phyloP scores from a whole-genome alignment of 1,140 invertebrate genomes.

The Camponotus floridanus region DNA sequence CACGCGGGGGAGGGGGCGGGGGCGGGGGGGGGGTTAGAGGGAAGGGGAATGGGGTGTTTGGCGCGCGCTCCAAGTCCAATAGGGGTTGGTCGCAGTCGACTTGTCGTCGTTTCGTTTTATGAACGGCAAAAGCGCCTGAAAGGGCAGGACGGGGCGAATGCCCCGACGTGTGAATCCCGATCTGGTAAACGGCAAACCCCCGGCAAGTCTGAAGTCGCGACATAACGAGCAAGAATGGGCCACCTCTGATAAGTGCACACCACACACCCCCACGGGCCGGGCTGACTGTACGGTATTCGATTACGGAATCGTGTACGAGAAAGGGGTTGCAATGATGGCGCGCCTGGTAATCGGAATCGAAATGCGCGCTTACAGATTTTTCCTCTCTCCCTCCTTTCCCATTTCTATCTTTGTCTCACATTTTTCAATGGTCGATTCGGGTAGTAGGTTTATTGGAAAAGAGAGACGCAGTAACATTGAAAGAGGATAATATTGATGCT shows the following conservation, averaged over 20 bases:
- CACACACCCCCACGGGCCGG: neutral
- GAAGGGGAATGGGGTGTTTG: neutral
- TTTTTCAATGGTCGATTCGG: neutral
- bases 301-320: constrained; percentile 37
- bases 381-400: too few relatives aligned
- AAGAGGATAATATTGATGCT: neutral
- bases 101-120: constrained; percentile 58
- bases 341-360: constrained; percentile 35
- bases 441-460: neutral
- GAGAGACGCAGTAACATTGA: neutral
- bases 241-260: constrained; percentile 43
- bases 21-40: too few relatives aligned
- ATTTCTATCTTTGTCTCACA: too few relatives aligned
- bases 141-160: constrained; percentile 22
- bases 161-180: constrained; percentile 45
- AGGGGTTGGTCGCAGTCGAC: constrained; percentile 28
- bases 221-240: constrained; percentile 51
- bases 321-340: neutral
- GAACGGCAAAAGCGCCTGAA: constrained; percentile 53
- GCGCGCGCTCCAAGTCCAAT: constrained; percentile 33
- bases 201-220: constrained; percentile 4
- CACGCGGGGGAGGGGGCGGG: too few relatives aligned
- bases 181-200: constrained; percentile 34
- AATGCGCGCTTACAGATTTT: constrained; percentile 31
- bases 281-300: constrained; percentile 43